Base-by-base conservation (phyloP, 2,888 invertebrate species). In the Acanthoscelides obtectus region DNA sequence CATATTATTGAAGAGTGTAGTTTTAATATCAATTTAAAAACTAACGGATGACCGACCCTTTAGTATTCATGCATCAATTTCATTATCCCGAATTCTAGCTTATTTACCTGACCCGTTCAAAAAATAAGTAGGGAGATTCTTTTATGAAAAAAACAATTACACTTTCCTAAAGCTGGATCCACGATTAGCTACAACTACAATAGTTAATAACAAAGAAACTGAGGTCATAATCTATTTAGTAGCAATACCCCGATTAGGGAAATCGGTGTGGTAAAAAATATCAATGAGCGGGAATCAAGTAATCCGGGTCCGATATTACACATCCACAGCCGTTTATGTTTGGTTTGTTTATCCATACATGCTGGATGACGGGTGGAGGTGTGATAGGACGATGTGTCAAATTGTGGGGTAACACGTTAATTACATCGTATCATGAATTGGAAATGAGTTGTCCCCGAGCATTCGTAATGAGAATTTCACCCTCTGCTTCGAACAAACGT, bases 381-480 rank as follows among this genome's bases (percentile, higher is more conserved):
- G 74, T 75, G 73, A 75, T 68, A 68, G 71, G 67, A 71, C 72
- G 73, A 75, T 75, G 77, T 77, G 77, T 77, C 77, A 77, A 77
- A 77, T 77, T 75, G 77, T 76, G 77, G 77, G 77, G 77, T 72
- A 74, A 74, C 72, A 72, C 74, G 71, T 74, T 77, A 77, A 77
- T 77, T 77, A 76, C 75, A 72, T 72, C 69, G 68, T 74, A 75
- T 75, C 76, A 76, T 77, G 77, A 76, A 77, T 77, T 76, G 75
- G 74, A 76, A 77, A 77, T 77, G 77, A 77, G 77, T 74, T 75
- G 74, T 77, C 74, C 77, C 75, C 74, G 75, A 77, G 76, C 76
- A 75, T 75, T 74, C 71, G 72, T 71, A 76, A 74, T 76, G 73
- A 75, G 74, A 72, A 73, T 75, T 75, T 69, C 75, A 73, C 75